These are phyloP conservation scores for Lysandra coridon DNA, from an alignment of 2,888 invertebrate genomes.

Conservation along the genomic window DNA sequence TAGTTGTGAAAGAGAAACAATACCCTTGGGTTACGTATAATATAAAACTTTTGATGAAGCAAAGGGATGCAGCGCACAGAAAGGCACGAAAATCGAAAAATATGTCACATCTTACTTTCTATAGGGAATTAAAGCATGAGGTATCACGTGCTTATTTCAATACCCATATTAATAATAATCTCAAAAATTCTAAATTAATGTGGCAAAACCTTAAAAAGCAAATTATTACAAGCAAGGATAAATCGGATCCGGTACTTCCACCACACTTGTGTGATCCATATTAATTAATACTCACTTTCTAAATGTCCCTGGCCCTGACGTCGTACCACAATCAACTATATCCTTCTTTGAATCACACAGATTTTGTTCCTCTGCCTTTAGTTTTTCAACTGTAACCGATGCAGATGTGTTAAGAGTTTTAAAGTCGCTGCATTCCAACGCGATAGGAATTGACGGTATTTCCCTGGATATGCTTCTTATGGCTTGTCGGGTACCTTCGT, in stretches of 20 bases:
- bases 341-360: neutral
- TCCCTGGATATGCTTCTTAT: neutral
- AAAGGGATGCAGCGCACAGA: too few relatives aligned
- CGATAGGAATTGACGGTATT: neutral
- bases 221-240: neutral
- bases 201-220: constrained; percentile 30
- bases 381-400: neutral
- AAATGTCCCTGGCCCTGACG: neutral
- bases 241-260: neutral
- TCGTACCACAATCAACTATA: neutral
- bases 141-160: constrained; percentile 32
- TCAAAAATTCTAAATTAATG: neutral
- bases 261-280: constrained; percentile 14
- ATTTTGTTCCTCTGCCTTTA: neutral
- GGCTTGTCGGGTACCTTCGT: too few relatives aligned
- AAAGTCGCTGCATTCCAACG: neutral
- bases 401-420: neutral
- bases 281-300: constrained; percentile 30
- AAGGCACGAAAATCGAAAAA: too few relatives aligned
- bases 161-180: constrained; percentile 22
- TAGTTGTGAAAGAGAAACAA: too few relatives aligned
- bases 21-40: too few relatives aligned
- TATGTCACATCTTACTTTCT: neutral
- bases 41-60: too few relatives aligned
- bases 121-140: constrained; percentile 31